Percentiles rank a stretch among this genome's conserved stretches.
phyloP scores from a whole-genome alignment of 2,797 vertebrate species.

The Psittacula derbiana region DNA sequence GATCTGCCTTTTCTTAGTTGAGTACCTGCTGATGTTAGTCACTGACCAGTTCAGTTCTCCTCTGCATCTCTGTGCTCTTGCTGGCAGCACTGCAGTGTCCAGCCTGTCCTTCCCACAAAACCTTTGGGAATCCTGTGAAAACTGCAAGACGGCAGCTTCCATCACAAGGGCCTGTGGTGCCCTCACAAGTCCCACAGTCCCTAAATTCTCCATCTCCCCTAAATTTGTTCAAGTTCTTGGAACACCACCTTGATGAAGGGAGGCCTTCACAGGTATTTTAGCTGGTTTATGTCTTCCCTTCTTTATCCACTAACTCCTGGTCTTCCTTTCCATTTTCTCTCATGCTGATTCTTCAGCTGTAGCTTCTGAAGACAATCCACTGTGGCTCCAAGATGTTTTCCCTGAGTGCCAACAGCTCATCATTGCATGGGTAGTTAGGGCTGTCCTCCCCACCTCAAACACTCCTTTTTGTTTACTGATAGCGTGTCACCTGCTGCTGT shows the following conservation, averaged over 20 bases:
- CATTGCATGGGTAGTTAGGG: background rate
- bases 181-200: fast-evolving
- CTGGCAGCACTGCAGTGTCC: fast-evolving
- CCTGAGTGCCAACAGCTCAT: background rate
- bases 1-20: background rate
- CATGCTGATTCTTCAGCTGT: background rate
- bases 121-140: background rate
- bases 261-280: background rate
- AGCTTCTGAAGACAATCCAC: background rate
- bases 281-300: background rate
- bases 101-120: background rate
- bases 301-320: background rate
- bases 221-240: background rate
- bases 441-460: background rate
- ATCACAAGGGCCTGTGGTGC: background rate
- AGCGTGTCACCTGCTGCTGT: background rate
- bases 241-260: background rate
- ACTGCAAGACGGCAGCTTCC: background rate
- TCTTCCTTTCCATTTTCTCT: background rate
- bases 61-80: background rate
- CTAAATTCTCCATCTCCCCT: background rate
- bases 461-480: too few species aligned
- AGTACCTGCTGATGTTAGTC: background rate
- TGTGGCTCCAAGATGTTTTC: background rate
- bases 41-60: background rate